Conservation (phyloP, 2,888 invertebrate species). For the Glyphotaelius pellucidus region DNA sequence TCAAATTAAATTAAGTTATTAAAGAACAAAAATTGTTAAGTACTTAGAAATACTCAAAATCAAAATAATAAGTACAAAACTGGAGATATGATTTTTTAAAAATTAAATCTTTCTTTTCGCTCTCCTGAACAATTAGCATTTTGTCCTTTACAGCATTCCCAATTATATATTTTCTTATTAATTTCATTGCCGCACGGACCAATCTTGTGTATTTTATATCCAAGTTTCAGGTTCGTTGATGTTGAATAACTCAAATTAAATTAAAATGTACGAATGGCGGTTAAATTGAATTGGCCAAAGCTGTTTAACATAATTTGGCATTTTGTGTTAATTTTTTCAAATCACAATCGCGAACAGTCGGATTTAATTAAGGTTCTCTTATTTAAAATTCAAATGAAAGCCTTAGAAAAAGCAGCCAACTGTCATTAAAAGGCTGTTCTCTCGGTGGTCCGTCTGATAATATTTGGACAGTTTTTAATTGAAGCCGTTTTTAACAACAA, state of each 20-base stretch:
- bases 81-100: no score
- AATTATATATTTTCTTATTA: neutral
- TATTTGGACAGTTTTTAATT: neutral
- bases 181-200: neutral
- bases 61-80: no score
- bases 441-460: neutral
- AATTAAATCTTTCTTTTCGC: no score
- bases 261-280: neutral
- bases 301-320: neutral
- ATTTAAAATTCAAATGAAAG: slow-evolving; percentile 2
- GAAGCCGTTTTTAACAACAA: neutral
- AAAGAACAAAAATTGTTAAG: no score
- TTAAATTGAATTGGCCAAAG: neutral
- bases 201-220: neutral
- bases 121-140: no score
- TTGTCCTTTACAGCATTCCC: no score
- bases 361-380: slow-evolving; percentile 2
- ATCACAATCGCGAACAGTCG: neutral
- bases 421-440: neutral
- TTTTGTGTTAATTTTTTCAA: neutral
- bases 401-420: neutral
- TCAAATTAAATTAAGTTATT: no score
- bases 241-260: neutral
- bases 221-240: neutral
- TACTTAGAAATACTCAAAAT: no score